phyloP scores from a whole-genome alignment of 2,888 invertebrate species.

The Carpatolechia fugitivella region DNA sequence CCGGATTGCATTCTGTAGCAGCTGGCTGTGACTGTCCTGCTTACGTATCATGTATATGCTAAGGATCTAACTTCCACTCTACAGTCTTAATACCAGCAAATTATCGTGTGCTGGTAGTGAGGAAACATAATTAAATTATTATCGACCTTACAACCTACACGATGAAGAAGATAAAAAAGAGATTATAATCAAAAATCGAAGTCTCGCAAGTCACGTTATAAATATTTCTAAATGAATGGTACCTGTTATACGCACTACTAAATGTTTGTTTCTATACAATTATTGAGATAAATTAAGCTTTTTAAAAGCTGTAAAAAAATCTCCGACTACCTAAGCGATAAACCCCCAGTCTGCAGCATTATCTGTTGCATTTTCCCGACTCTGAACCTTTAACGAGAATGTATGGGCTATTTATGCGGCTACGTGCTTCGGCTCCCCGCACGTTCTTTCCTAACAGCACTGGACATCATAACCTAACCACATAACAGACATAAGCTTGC shows the following conservation, averaged over 20 bases:
- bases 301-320: background rate
- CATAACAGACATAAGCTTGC: background rate
- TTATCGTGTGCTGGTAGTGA: no score
- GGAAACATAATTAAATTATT: no score
- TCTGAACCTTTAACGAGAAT: conserved; percentile 48
- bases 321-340: background rate
- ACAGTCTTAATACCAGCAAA: no score
- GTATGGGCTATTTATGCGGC: conserved; percentile 55
- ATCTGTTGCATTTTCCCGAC: conserved; percentile 40
- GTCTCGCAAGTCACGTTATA: no score
- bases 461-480: conserved; percentile 6
- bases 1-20: conserved; percentile 45
- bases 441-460: conserved; percentile 17
- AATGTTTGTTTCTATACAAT: no score
- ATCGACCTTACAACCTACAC: no score
- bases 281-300: no score
- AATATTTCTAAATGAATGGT: no score
- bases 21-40: background rate
- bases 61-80: no score
- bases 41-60: background rate
- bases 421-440: conserved; percentile 37
- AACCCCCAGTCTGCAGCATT: conserved; percentile 20
- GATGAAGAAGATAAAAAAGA: no score
- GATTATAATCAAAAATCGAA: no score
- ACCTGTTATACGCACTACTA: no score